Percentiles rank a stretch among this genome's conserved stretches.
phyloP scores from a whole-genome alignment of 2,888 invertebrate genomes.

The Clistopyga incitator region DNA sequence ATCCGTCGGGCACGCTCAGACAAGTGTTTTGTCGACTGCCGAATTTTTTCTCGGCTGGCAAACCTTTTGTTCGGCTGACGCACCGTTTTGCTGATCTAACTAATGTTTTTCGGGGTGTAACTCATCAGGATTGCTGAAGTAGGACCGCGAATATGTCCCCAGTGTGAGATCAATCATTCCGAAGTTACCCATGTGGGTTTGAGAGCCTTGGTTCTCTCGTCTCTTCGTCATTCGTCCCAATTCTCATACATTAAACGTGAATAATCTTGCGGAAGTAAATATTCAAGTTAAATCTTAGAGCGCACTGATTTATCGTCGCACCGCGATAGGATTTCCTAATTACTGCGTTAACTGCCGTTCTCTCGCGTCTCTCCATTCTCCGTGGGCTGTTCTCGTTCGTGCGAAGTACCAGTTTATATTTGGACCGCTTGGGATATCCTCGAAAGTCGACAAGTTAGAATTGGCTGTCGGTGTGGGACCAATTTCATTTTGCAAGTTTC shows the following conservation, averaged over 20 bases:
- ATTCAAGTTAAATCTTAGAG: neutral
- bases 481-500: constrained; percentile 75
- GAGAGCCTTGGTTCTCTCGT: too few relatives aligned
- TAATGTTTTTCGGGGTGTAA: too few relatives aligned
- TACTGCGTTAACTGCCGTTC: constrained; percentile 72
- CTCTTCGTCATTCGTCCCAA: too few relatives aligned
- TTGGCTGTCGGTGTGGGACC: constrained; percentile 69
- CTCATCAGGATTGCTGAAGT: too few relatives aligned
- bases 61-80: too few relatives aligned
- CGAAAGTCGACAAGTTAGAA: constrained; percentile 73
- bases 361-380: constrained; percentile 42
- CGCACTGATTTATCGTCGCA: constrained; percentile 16
- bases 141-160: too few relatives aligned
- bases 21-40: too few relatives aligned
- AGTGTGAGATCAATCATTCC: too few relatives aligned
- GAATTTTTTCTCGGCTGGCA: too few relatives aligned
- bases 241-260: neutral
- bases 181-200: too few relatives aligned
- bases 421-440: constrained; percentile 70
- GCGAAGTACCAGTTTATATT: constrained; percentile 69
- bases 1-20: too few relatives aligned
- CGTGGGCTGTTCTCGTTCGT: constrained; percentile 24
- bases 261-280: constrained; percentile 4
- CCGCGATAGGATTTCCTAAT: constrained; percentile 71
- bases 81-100: too few relatives aligned